Evolutionary conservation across 1,140 invertebrate genomes (phyloP), one percentile per base, ranked within the genome.

Genomic region (Drosophila setifemur): DNA sequence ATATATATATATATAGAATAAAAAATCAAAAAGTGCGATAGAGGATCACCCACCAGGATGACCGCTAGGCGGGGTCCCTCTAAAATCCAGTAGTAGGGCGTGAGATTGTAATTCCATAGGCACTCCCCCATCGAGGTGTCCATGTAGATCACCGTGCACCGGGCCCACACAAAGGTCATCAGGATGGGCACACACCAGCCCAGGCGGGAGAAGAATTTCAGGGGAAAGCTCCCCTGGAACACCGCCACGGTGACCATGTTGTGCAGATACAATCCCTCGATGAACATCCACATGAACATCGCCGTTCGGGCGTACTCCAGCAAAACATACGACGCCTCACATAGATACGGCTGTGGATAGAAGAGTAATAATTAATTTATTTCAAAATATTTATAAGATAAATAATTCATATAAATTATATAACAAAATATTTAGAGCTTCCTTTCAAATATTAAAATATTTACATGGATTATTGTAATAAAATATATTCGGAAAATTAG

Each of bases 211-310:
- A 96, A 97, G 2, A 95, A 90, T 3, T 91, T 90, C 28, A 96
- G 94, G 58, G 95, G 94, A 2, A 94, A 93, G 35, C 94, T 93
- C 43, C 95, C 95, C 86, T 96, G 94, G 79, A 97, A 96, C 0
- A 96, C 94, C 0, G 95, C 94, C 1, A 96, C 94, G 0, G 96
- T 95, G 9, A 96, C 94, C 90, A 96, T 94, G 78, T 96, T 97
- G 88, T 98, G 96, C 12, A 98, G 91, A 83, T 97, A 97, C 11
- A 97, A 91, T 0, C 97, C 97, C 88, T 97, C 97, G 21, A 97
- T 95, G 75, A 98, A 97, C 96, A 98, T 98, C 97, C 97, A 98
- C 94, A 96, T 96, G 82, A 98, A 98, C 93, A 97, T 97, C 0
- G 96, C 96, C 0, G 96, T 96, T 60, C 95, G 94, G 0, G 95